Evolutionary conservation across 37 sponge, comb jelly and placozoan genomes (phyloP), one percentile per base, ranked within the genome.

Genomic region (Ianthella basta): DNA sequence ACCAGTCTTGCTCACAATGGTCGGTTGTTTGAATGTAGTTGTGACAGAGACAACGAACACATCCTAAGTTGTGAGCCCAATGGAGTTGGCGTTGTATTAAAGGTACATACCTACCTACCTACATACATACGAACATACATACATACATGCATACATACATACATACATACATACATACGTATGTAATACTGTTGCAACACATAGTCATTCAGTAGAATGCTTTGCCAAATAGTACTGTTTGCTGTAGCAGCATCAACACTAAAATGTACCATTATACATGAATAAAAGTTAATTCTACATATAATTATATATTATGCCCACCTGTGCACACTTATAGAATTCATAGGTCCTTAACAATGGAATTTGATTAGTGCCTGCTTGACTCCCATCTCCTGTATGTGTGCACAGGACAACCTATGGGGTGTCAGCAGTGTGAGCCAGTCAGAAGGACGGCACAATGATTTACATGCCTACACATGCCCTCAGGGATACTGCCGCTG

Each of bases 401-500:
- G n/a, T 23, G n/a, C 16, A 10, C 78, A 75, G 78, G 38, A 24
- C 23, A 24, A 36, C 6, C 3, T 41, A 19, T 75, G 78, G 78
- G 78, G 78, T 36, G 41, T 41, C 15, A 75, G 78, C 78, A 40
- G 38, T 36, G 12, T 19, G 0, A 53, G 24, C 20, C 4, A 1
- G 50, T 18, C 20, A n/a, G 21, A 36, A 15, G 2, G n/a, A 15
- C 3, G 0, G 2, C 53, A 15, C 20, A 3, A 44, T 8, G 16
- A 40, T 1, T 10, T 75, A 2, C 20, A 25, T 19, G 37, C 78
- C 23, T 30, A 36, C 21, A 40, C 53, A 18, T 85, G 86, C 75
- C 86, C 86, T 24, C 79, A 60, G 2, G 86, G 86, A 1, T 85
- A 85, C 79, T 85, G 86, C 12, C 61, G 78, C 40, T 85, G 86